These are phyloP conservation scores for Cheilosia vernalis DNA, from an alignment of 2,888 invertebrate species.

Conservation along the genomic window DNA sequence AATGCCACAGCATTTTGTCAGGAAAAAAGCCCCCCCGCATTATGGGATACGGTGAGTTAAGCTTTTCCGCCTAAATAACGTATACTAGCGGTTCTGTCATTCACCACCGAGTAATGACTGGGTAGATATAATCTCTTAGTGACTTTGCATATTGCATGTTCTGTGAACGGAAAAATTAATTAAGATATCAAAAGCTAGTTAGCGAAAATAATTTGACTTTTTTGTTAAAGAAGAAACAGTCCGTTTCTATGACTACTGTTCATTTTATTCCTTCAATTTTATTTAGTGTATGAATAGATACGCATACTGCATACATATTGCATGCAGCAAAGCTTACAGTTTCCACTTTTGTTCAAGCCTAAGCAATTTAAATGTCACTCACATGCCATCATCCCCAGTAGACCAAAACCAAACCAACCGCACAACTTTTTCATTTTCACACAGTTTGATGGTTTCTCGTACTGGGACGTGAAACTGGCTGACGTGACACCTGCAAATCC, in stretches of 20 bases:
- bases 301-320: not conserved
- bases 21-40: slow-evolving; percentile 38
- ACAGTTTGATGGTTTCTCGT: slow-evolving; percentile 20
- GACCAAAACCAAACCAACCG: not conserved
- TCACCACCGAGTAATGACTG: slow-evolving; percentile 33
- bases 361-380: slow-evolving; percentile 18
- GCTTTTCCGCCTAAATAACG: slow-evolving; percentile 46
- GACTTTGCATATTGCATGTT: slow-evolving; percentile 35
- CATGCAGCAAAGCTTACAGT: not conserved
- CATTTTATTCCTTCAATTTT: not conserved
- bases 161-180: slow-evolving; percentile 34
- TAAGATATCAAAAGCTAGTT: slow-evolving; percentile 32
- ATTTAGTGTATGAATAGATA: not conserved
- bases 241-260: too few relatives aligned
- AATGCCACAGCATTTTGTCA: slow-evolving; percentile 45
- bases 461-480: slow-evolving; percentile 36
- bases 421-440: slow-evolving; percentile 1
- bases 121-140: slow-evolving; percentile 12
- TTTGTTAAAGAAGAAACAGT: not conserved
- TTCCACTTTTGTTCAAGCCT: slow-evolving; percentile 8
- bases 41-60: slow-evolving; percentile 31
- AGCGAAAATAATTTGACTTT: slow-evolving; percentile 15
- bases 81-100: slow-evolving; percentile 40
- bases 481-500: slow-evolving; percentile 46
- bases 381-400: not conserved